A percentile compares a stretch with the other conserved stretches of the same genome.
Conservation (phyloP, 2,888 invertebrate genomes). For the Portevinia maculata region DNA sequence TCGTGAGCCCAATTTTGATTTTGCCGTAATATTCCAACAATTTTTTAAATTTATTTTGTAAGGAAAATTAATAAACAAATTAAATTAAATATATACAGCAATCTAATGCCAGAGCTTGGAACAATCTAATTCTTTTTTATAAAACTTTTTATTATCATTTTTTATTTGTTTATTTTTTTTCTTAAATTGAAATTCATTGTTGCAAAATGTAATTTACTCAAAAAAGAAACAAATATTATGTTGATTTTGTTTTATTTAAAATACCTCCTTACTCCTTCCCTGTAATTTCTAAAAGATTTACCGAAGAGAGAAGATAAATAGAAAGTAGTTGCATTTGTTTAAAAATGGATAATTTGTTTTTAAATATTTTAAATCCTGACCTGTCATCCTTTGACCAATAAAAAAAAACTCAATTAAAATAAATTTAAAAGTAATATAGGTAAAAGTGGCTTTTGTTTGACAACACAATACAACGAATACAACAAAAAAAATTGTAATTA, state of each 20-base stretch:
- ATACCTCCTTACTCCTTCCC: constrained; percentile 83
- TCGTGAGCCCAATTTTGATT: constrained; percentile 51
- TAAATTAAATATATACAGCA: constrained; percentile 68
- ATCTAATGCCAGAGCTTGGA: constrained; percentile 71
- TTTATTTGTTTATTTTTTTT: constrained; percentile 28
- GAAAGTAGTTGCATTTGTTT: constrained; percentile 66
- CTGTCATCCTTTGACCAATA: constrained; percentile 9
- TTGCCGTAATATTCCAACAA: constrained; percentile 36
- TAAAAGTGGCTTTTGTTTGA: constrained; percentile 68
- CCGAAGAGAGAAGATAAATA: constrained; percentile 73
- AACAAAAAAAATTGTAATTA: constrained; percentile 65
- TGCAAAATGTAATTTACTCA: constrained; percentile 62
- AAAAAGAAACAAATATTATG: constrained; percentile 64
- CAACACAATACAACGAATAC: constrained; percentile 72
- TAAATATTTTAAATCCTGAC: constrained; percentile 29
- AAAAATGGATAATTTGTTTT: constrained; percentile 36
- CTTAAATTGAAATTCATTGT: constrained; percentile 61
- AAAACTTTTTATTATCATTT: constrained; percentile 19
- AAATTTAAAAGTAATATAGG: constrained; percentile 21
- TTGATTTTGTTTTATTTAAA: constrained; percentile 74
- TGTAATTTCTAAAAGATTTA: constrained; percentile 82
- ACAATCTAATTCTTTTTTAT: constrained; percentile 61
- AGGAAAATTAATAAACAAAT: constrained; percentile 39
- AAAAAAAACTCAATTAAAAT: constrained; percentile 23
- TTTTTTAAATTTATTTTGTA: neutral